Base-by-base conservation (phyloP, 2,888 invertebrate species). In the Listrodromus nycthemerus region DNA sequence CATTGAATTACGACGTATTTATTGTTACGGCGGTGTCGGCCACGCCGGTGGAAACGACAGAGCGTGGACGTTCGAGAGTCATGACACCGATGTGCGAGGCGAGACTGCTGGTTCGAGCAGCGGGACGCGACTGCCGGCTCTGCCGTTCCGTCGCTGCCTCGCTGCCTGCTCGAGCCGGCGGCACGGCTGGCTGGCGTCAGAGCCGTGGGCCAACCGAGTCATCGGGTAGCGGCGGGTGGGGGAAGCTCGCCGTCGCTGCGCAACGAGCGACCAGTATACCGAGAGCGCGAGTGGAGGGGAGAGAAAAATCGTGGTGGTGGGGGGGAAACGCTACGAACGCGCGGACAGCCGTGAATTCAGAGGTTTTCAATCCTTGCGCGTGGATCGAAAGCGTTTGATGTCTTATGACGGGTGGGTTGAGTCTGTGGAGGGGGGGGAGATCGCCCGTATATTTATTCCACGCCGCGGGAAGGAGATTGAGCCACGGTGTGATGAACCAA, bases 181-280 rank as follows among this genome's bases (percentile, higher is more conserved):
- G 48, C 65, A 66, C 76, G 50, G 37, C 61, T 45, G 74, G 78
- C 37, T 52, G 55, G 76, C 75, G n/a, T n/a, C n/a, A n/a, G n/a
- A 75, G 83, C 79, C 73, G 75, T 77, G 83, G 80, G 67, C 83
- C 83, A 69, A 80, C 73, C 83, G 80, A 83, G 80, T 83, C 83
- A 73, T 83, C 76, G 55, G 37, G 27, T 71, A 33, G 58, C 55
- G 69, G 67, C 69, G 66, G 16, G 82, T 37, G 80, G 80, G 77
- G 73, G 77, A 58, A 58, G 66, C 45, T 79, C 70, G 79, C 61
- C 50, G 66, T 81, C 80, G 81, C 65, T 76, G 50, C 61, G 81
- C 58, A 66, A 61, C 75, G 67, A 73, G 61, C 27, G 61, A 61
- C 30, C 30, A 30, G 27, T 30, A 61, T 13, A 30, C 61, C 61